Evolutionary conservation across 2,797 vertebrate species (phyloP).

Genomic region (Periophthalmus magnuspinnatus): DNA sequence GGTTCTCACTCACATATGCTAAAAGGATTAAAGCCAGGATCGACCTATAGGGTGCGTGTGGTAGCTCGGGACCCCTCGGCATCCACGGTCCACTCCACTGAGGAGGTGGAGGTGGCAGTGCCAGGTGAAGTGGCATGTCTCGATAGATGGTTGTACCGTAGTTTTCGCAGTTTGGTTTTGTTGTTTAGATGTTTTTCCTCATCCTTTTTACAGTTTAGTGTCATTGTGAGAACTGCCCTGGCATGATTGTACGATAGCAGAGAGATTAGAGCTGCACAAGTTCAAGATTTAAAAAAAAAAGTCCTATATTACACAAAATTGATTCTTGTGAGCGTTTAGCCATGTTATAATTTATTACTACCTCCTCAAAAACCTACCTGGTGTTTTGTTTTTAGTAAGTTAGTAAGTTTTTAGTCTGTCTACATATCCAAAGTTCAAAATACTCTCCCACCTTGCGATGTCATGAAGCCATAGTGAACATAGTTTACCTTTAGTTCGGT

Average conservation of each 20-base stretch:
- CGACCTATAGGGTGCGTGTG: conserved; percentile 90
- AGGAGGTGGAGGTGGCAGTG: conserved; percentile 87
- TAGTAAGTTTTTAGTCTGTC: no score
- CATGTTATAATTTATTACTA: no score
- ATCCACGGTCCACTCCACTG: conserved; percentile 82
- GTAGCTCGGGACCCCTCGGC: conserved; percentile 86
- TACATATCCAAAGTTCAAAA: no score
- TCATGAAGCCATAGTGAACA: no score
- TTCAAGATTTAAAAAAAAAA: not conserved
- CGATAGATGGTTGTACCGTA: conserved; percentile 14
- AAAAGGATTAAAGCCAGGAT: conserved; percentile 93
- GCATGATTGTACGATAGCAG: conserved; percentile 18
- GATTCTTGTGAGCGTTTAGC: no score
- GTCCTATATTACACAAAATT: no score
- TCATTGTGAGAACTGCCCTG: conserved; percentile 30
- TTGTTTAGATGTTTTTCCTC: conserved; percentile 6
- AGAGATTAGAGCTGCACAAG: not conserved
- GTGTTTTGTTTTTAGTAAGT: no score
- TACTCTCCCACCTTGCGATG: no score
- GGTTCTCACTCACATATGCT: conserved; percentile 88
- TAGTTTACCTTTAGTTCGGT: no score
- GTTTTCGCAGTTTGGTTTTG: conserved; percentile 2
- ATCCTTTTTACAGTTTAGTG: conserved; percentile 13
- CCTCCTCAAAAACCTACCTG: no score
- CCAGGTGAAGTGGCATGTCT: conserved; percentile 90